Conservation (phyloP, 2,888 invertebrate species). For the Pelosia muscerda region DNA sequence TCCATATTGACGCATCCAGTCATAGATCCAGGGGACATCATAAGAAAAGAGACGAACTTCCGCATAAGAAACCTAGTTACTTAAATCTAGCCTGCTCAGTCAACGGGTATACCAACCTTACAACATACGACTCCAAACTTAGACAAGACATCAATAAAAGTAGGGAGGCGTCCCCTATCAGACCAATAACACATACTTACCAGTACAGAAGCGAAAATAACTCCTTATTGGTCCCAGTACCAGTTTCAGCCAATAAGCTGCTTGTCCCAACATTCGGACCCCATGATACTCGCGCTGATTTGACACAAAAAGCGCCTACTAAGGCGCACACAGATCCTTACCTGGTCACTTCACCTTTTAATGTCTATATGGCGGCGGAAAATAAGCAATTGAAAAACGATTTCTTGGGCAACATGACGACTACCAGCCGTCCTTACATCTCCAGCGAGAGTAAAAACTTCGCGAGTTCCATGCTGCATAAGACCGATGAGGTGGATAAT, state of each 20-base stretch:
- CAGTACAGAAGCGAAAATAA: conserved; percentile 80
- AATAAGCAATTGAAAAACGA: conserved; percentile 84
- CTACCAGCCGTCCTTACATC: conserved; percentile 75
- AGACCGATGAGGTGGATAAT: conserved; percentile 80
- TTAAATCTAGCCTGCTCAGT: conserved; percentile 96
- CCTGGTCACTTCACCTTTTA: conserved; percentile 74
- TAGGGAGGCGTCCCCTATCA: conserved; percentile 90
- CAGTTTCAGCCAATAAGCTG: conserved; percentile 84
- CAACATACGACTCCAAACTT: conserved; percentile 94
- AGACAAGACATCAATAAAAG: conserved; percentile 91
- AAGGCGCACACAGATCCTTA: conserved; percentile 85
- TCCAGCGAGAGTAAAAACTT: conserved; percentile 79
- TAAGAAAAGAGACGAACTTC: conserved; percentile 76
- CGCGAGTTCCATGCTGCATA: conserved; percentile 79
- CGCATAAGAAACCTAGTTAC: conserved; percentile 93
- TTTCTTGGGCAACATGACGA: conserved; percentile 82
- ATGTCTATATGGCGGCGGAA: conserved; percentile 83
- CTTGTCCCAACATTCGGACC: conserved; percentile 85
- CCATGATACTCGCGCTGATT: conserved; percentile 80
- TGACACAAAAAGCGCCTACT: conserved; percentile 83
- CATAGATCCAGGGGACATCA: conserved; percentile 76
- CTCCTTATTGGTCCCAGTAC: conserved; percentile 79
- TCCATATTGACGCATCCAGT: conserved; percentile 72
- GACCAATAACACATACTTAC: conserved; percentile 85
- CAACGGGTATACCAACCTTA: conserved; percentile 95